A percentile compares a stretch with the other conserved stretches of the same genome.
Conservation (phyloP, 2,888 invertebrate genomes). For the Polydesmus complanatus region DNA sequence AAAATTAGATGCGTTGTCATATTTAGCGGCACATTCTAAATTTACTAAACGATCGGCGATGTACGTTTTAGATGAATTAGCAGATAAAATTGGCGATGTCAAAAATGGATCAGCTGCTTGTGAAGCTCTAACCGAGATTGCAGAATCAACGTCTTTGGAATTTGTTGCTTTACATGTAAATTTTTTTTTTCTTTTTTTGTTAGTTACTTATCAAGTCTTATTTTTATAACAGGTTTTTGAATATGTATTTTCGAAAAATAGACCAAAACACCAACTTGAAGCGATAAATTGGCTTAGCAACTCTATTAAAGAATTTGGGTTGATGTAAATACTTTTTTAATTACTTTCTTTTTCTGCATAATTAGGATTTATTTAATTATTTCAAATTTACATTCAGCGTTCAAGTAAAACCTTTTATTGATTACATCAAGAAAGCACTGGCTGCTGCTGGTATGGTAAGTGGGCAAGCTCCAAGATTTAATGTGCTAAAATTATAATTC, state of each 20-base stretch:
- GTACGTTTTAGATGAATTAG: conserved; percentile 60
- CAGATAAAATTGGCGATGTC: conserved; percentile 69
- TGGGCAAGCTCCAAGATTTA: not conserved
- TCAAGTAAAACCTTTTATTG: conserved; percentile 57
- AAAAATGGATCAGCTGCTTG: conserved; percentile 57
- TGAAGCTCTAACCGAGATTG: conserved; percentile 56
- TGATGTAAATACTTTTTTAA: conserved; percentile 44
- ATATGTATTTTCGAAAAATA: conserved; percentile 70
- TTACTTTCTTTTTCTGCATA: conserved; percentile 15
- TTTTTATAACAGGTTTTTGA: conserved; percentile 40
- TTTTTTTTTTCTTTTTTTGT: not conserved
- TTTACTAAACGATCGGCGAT: conserved; percentile 59
- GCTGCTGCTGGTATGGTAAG: conserved; percentile 61
- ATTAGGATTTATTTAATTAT: conserved; percentile 9
- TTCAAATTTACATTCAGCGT: conserved; percentile 34
- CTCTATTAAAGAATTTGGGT: conserved; percentile 74
- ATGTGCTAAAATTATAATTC: not conserved
- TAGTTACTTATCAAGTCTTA: not conserved
- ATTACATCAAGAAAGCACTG: conserved; percentile 66
- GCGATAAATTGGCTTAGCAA: conserved; percentile 62
- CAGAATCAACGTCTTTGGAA: conserved; percentile 63
- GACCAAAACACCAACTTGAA: conserved; percentile 80
- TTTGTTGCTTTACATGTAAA: conserved; percentile 49
- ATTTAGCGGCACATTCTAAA: conserved; percentile 58
- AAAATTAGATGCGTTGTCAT: conserved; percentile 61